Conservation (phyloP, 2,113 vertebrate species). For the Mirounga angustirostris region DNA sequence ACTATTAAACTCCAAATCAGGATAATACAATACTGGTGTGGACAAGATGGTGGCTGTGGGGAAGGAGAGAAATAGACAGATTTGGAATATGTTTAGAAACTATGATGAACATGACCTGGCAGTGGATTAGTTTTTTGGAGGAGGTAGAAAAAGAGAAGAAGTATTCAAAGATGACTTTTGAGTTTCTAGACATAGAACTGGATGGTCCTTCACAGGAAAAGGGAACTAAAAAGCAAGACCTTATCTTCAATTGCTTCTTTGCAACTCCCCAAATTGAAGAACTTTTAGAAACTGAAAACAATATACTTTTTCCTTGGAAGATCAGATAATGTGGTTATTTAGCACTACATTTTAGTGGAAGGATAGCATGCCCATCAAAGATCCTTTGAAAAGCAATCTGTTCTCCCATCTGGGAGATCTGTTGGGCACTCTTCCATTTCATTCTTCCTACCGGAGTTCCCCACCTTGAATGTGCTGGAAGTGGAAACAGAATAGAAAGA, state of each 20-base stretch:
- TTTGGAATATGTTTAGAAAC: not conserved
- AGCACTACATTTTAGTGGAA: not conserved
- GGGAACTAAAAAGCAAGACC: not conserved
- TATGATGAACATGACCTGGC: not conserved
- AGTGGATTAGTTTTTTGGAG: not conserved
- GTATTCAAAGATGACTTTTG: not conserved
- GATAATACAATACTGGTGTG: not conserved
- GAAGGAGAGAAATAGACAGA: not conserved
- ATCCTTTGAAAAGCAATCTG: conserved; percentile 4
- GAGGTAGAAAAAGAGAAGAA: not conserved
- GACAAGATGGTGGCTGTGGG: not conserved
- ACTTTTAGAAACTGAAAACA: conserved; percentile 28
- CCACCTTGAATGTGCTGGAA: not conserved
- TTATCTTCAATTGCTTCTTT: not conserved
- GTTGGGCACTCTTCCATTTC: not conserved
- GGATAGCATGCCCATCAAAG: not conserved
- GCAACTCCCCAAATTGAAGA: not conserved
- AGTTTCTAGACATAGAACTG: not conserved
- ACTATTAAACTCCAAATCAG: not conserved
- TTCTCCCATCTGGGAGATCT: not conserved
- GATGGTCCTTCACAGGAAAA: not conserved
- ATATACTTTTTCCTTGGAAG: not conserved
- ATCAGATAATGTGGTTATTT: not conserved
- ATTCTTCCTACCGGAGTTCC: not conserved
- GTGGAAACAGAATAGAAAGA: not conserved